A percentile compares a stretch with the other conserved stretches of the same genome.
phyloP scores from a whole-genome alignment of 2,797 vertebrate species.

The Discoglossus pictus region DNA sequence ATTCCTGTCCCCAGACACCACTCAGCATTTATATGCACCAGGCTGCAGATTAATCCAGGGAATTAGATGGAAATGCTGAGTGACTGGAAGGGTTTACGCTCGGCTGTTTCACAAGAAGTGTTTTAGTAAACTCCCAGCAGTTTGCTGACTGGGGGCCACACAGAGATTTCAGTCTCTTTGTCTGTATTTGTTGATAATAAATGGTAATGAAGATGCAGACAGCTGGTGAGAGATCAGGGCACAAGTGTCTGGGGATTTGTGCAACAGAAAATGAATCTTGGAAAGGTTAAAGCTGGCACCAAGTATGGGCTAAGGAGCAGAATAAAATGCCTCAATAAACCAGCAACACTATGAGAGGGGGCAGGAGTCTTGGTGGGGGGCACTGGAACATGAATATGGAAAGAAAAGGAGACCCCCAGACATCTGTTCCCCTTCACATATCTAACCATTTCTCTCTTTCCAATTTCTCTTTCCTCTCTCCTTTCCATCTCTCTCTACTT shows the following conservation, averaged over 20 bases:
- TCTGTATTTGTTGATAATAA: constrained; percentile 6
- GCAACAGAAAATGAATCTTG: constrained; percentile 25
- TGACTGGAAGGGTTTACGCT: neutral
- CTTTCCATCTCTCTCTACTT: too few species aligned
- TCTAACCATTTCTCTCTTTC: too few species aligned
- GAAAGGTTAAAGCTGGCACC: constrained; percentile 37
- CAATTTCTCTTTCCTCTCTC: too few species aligned
- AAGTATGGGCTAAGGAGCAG: too few species aligned
- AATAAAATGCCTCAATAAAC: too few species aligned
- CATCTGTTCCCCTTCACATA: too few species aligned
- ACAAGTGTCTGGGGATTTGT: neutral
- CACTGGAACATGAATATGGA: too few species aligned
- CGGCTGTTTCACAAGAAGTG: neutral
- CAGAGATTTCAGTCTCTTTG: constrained; percentile 1
- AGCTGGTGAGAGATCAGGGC: constrained; percentile 4
- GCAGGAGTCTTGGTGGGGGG: too few species aligned
- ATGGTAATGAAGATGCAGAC: constrained; percentile 15
- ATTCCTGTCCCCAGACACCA: rapidly evolving
- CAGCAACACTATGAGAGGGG: too few species aligned
- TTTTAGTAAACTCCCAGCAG: neutral
- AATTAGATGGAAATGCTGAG: neutral
- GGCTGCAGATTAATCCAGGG: neutral
- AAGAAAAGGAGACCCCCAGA: too few species aligned
- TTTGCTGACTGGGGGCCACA: neutral
- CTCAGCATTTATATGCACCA: rapidly evolving